Base-by-base conservation (phyloP, 2,113 vertebrate species). In the Miniopterus natalensis region DNA sequence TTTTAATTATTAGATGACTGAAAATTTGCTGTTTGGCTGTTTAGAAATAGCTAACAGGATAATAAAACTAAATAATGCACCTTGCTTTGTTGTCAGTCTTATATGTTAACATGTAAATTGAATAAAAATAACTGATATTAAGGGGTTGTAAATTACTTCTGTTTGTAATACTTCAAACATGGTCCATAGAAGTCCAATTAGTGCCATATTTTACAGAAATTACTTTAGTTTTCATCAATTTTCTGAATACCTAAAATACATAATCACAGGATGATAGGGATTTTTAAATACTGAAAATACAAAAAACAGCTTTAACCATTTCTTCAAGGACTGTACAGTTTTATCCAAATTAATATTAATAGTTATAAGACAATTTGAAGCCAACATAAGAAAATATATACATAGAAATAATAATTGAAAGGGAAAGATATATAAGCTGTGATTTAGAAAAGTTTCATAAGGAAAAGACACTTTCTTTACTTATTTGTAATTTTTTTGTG, bases 271-370 rank as follows among this genome's bases (percentile, higher is more conserved):
- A 53, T 45, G 0, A 40, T 25, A 85, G 9, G 2, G 49, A 92
- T 84, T 95, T 88, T 89, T 8, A 92, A 65, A 79, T 66, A 91
- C 8, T 85, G 4, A 74, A 88, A 93, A 74, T 51, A 74, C 5
- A 2, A 23, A 92, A 81, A 91, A 40, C 1, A 49, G 6, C 6
- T 27, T 84, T 84, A 81, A 45, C 8, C 6, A 20, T 79, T n/a
- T 10, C 2, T 61, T 78, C 4, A 65, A 90, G 13, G 12, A 65
- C 68, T 78, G 1, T 27, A 51, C 2, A 74, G n/a, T 53, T 74
- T 79, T 95, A 70, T 75, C 3, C 10, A 89, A 51, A 14, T n/a
- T 89, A 90, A 21, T 68, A 42, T 23, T 77, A 80, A 81, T 45
- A 68, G 2, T 61, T 49, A 21, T 20, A 63, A 65, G 66, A 71